Evolutionary conservation across 2,888 invertebrate species (phyloP).

Genomic region (Phortica magna): DNA sequence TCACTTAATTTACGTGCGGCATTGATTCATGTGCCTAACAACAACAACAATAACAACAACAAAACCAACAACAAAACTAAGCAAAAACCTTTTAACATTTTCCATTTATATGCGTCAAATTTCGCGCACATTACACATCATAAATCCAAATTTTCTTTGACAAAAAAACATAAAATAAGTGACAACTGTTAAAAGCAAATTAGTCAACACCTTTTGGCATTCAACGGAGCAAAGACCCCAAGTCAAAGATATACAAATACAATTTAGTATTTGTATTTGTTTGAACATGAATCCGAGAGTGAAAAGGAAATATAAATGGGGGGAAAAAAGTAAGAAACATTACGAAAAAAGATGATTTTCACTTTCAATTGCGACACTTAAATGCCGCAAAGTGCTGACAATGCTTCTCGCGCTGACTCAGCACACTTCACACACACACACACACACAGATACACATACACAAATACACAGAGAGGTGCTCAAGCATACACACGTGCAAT

Average conservation of each 20-base stretch:
- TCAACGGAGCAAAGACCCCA: slow-evolving; percentile 11
- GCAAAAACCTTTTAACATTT: too few species aligned
- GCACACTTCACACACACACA: not conserved
- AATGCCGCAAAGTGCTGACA: slow-evolving; percentile 38
- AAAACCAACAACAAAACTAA: too few species aligned
- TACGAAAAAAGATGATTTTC: slow-evolving; percentile 59
- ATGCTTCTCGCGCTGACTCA: not conserved
- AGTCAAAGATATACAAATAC: not conserved
- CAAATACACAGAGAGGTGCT: not conserved
- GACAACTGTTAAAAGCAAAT: not conserved
- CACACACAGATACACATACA: not conserved
- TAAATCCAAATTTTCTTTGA: not conserved
- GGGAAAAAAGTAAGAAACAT: not conserved
- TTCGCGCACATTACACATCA: too few species aligned
- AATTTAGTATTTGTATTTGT: not conserved
- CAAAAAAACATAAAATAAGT: not conserved
- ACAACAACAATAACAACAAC: too few species aligned
- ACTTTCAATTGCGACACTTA: slow-evolving; percentile 68
- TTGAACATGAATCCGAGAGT: not conserved
- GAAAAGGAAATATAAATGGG: not conserved
- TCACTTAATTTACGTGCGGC: too few species aligned
- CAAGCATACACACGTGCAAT: slow-evolving; percentile 50
- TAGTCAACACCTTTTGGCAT: slow-evolving; percentile 7
- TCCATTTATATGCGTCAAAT: too few species aligned
- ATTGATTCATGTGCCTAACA: too few species aligned